Conservation (phyloP, 2,113 vertebrate species). For the Perca fluviatilis region DNA sequence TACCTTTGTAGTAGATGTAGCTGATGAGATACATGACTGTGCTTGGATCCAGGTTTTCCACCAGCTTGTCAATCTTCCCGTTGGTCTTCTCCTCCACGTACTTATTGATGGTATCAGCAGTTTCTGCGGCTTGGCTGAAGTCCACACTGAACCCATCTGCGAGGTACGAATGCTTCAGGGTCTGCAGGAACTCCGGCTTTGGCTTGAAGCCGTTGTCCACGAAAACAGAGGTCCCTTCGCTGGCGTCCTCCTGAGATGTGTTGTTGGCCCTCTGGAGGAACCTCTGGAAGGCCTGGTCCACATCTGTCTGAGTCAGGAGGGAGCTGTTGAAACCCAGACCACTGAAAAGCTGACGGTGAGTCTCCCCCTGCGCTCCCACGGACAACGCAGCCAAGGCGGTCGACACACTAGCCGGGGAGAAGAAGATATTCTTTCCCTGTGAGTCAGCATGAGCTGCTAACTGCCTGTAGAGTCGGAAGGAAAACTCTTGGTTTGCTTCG, state of each 20-base stretch:
- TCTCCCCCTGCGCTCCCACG: constrained; percentile 79
- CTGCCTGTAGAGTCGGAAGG: constrained; percentile 81
- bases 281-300: constrained; percentile 58
- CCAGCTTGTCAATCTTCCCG: constrained; percentile 78
- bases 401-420: constrained; percentile 86
- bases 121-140: constrained; percentile 65
- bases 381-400: constrained; percentile 83
- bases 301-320: constrained; percentile 31
- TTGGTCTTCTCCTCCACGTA: constrained; percentile 77
- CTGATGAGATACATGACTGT: constrained; percentile 81
- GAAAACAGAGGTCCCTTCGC: constrained; percentile 75
- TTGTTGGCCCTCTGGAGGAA: constrained; percentile 46
- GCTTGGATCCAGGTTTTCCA: constrained; percentile 52
- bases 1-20: constrained; percentile 86
- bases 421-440: constrained; percentile 85
- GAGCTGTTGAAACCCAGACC: constrained; percentile 74
- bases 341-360: constrained; percentile 78
- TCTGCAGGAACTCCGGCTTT: constrained; percentile 61
- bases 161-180: constrained; percentile 69
- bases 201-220: constrained; percentile 56
- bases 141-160: constrained; percentile 73
- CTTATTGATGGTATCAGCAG: constrained; percentile 69
- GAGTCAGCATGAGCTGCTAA: constrained; percentile 65
- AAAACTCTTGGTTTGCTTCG: constrained; percentile 79
- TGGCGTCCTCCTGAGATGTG: constrained; percentile 22